phyloP scores from a whole-genome alignment of 2,888 invertebrate species.

The Zele albiditarsus region DNA sequence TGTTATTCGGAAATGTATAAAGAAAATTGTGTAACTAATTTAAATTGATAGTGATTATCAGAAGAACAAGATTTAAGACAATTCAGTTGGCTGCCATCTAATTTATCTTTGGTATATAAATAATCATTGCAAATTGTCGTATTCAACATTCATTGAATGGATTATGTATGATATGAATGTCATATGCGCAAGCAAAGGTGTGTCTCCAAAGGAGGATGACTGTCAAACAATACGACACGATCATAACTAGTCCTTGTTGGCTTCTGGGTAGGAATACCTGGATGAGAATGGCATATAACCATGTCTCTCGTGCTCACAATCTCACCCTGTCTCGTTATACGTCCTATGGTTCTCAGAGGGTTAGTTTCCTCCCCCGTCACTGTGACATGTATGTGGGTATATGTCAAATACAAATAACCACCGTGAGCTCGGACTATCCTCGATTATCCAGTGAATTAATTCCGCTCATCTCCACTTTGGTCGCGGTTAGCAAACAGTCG shows the following conservation, averaged over 20 bases:
- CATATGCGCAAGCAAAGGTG: conserved; percentile 6
- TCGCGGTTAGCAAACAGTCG: conserved; percentile 34
- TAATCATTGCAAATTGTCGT: neutral
- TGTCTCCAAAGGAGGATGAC: conserved; percentile 27
- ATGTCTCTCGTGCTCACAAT: neutral
- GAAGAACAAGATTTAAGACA: no score
- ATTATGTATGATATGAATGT: conserved; percentile 26
- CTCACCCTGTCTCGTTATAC: neutral
- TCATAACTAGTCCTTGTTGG: conserved; percentile 35
- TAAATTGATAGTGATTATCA: no score
- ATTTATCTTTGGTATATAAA: no score
- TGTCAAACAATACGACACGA: conserved; percentile 47
- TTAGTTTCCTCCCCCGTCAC: conserved; percentile 38
- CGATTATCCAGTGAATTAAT: conserved; percentile 69
- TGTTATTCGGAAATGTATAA: no score
- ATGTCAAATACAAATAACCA: conserved; percentile 67
- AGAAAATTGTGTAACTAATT: no score
- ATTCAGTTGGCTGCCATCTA: no score
- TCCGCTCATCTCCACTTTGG: conserved; percentile 56
- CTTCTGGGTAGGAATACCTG: conserved; percentile 36
- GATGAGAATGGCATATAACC: conserved; percentile 9
- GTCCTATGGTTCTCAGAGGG: conserved; percentile 19
- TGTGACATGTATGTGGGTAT: conserved; percentile 48
- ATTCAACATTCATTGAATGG: conserved; percentile 35
- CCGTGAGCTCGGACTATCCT: conserved; percentile 51